These are phyloP conservation scores for Oreohelix idahoensis DNA, from an alignment of 1,140 invertebrate genomes.

Conservation along the genomic window DNA sequence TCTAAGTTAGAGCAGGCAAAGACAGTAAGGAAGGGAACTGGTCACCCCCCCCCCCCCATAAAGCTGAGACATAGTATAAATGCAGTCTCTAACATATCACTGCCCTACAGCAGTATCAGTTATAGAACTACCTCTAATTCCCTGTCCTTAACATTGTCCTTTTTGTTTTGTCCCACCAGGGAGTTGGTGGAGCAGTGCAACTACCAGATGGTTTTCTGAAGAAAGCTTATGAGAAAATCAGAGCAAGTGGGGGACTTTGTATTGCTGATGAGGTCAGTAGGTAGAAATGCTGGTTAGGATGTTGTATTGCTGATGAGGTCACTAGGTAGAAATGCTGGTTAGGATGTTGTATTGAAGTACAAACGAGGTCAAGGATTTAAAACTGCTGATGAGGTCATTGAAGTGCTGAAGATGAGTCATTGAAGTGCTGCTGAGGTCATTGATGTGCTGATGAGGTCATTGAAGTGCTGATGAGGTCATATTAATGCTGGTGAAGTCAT, in stretches of 20 bases:
- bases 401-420: neutral
- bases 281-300: neutral
- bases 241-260: conserved; percentile 86
- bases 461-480: neutral
- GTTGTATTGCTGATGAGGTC: conserved; percentile 78
- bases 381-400: no score
- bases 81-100: no score
- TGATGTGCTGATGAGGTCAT: neutral
- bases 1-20: no score
- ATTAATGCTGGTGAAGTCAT: no score
- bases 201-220: conserved; percentile 91
- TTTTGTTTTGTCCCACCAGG: conserved; percentile 75
- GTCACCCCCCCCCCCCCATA: no score
- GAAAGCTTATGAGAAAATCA: conserved; percentile 85
- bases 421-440: neutral
- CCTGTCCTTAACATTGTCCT: no score
- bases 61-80: no score
- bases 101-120: no score
- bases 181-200: conserved; percentile 92
- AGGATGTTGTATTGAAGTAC: neutral
- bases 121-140: no score
- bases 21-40: no score
- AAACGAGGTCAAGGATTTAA: neutral
- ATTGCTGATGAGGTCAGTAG: conserved; percentile 88
- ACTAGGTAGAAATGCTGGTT: conserved; percentile 3